Percentiles rank a stretch among this genome's conserved stretches.
Conservation (phyloP, 2,113 vertebrate genomes). For the Dunckerocampus dactyliophorus region DNA sequence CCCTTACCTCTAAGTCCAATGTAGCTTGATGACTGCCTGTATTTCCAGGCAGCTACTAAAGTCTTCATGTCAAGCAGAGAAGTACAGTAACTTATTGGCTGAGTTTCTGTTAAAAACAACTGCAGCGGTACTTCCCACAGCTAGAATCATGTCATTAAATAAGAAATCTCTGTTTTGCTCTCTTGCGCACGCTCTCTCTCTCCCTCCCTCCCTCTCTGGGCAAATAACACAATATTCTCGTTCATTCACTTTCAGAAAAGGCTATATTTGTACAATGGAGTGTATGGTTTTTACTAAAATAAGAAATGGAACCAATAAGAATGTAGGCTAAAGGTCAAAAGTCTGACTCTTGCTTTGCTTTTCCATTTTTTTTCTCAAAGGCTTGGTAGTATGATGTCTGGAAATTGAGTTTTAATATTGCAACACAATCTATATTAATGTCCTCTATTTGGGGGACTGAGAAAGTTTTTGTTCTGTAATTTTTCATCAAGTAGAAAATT, state of each 20-base stretch:
- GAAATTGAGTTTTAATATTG: neutral
- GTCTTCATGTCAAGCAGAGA: neutral
- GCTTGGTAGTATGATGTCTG: neutral
- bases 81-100: constrained; percentile 4
- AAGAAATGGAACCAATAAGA: no score
- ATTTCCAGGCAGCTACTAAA: neutral
- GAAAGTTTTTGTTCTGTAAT: no score
- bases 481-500: no score
- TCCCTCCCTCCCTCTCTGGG: constrained; percentile 8
- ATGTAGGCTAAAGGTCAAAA: neutral
- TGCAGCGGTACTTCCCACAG: constrained; percentile 30
- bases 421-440: neutral
- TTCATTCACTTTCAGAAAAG: constrained; percentile 3
- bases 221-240: neutral
- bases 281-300: no score
- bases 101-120: constrained; percentile 22
- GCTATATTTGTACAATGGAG: no score
- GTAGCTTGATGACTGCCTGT: neutral
- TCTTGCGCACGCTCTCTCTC: neutral
- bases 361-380: constrained; percentile 1
- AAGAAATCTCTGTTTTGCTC: constrained; percentile 13
- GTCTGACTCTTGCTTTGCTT: constrained; percentile 7
- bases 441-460: neutral
- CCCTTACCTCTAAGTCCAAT: constrained; percentile 37
- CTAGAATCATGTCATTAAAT: constrained; percentile 54